A percentile compares a stretch with the other conserved stretches of the same genome.
phyloP scores from a whole-genome alignment of 64 coral and sea anemone genomes.

The Dendrophyllia cribrosa region DNA sequence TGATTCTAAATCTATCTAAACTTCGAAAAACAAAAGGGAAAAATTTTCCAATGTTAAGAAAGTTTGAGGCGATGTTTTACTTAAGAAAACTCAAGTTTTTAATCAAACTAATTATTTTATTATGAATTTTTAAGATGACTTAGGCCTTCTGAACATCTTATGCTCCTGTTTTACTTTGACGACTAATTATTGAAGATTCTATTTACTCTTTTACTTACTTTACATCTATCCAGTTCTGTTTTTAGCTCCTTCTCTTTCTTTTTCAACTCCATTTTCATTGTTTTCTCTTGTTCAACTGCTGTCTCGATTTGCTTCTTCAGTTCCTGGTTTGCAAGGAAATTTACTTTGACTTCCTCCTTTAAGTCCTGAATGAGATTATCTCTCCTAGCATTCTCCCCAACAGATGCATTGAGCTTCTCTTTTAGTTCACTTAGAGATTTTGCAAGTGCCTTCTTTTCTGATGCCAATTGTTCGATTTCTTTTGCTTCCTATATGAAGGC shows the following conservation, averaged over 20 bases:
- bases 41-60: too few species aligned
- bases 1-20: too few species aligned
- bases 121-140: too few species aligned
- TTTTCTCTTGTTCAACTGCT: constrained; percentile 16
- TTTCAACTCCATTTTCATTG: constrained; percentile 3
- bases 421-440: neutral
- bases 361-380: constrained; percentile 42
- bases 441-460: neutral
- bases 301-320: constrained; percentile 23
- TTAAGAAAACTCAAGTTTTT: too few species aligned
- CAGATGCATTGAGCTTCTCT: constrained; percentile 27
- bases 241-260: constrained; percentile 40
- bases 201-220: neutral
- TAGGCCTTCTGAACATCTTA: too few species aligned
- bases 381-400: neutral
- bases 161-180: too few species aligned
- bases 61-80: too few species aligned
- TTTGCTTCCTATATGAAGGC: neutral
- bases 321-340: constrained; percentile 42
- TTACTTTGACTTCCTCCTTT: constrained; percentile 48
- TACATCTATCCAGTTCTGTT: constrained; percentile 16
- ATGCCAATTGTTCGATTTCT: neutral
- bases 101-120: too few species aligned
- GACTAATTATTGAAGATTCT: too few species aligned
- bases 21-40: too few species aligned